phyloP scores from a whole-genome alignment of 2,113 vertebrate species.

The Lophotis ruficrista region DNA sequence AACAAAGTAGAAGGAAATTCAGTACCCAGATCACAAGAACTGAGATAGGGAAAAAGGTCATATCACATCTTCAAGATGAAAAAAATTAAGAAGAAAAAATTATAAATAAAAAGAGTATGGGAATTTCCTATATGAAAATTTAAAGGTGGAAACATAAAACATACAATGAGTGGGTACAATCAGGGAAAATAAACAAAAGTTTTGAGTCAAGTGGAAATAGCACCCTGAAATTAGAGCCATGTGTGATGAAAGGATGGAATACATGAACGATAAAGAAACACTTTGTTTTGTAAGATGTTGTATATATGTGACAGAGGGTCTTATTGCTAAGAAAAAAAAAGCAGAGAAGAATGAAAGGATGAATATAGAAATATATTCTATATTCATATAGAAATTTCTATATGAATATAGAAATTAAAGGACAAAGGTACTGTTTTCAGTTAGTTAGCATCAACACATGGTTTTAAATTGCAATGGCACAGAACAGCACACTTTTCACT shows the following conservation, averaged over 20 bases:
- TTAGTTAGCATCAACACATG: not conserved
- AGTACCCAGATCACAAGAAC: constrained; percentile 28
- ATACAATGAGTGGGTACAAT: constrained; percentile 57
- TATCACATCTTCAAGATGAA: constrained; percentile 42
- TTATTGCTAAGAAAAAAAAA: not conserved
- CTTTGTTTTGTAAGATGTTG: not conserved
- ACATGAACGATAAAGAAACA: constrained; percentile 10
- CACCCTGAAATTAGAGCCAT: constrained; percentile 57
- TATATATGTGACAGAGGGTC: not conserved
- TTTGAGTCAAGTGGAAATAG: constrained; percentile 42
- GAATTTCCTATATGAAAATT: constrained; percentile 45
- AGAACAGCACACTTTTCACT: not conserved
- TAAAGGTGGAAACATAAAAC: constrained; percentile 62
- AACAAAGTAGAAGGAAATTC: not conserved
- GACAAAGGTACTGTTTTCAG: not conserved
- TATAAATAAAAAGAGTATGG: constrained; percentile 30
- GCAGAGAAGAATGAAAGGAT: not conserved
- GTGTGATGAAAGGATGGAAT: constrained; percentile 49
- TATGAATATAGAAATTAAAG: not conserved
- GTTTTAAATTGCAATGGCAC: not conserved
- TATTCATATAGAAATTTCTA: too few relatives aligned
- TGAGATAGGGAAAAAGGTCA: not conserved
- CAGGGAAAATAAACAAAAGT: constrained; percentile 60
- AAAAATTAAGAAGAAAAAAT: constrained; percentile 40
- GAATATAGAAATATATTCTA: not conserved